phyloP scores from a whole-genome alignment of 2,113 vertebrate genomes.

The Notiomystis cincta region DNA sequence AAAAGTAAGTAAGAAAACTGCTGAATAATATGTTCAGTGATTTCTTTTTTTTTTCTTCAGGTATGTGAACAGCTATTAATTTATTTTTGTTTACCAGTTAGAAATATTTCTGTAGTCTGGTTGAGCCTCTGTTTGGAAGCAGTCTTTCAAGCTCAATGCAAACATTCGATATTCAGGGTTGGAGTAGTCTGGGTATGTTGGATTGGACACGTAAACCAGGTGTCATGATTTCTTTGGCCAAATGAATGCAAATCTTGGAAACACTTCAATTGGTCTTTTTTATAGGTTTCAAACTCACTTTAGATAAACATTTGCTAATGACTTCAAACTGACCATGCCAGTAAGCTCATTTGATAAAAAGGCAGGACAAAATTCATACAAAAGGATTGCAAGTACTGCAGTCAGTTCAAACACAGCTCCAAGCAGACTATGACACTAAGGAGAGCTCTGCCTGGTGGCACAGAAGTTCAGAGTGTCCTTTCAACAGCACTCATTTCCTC shows the following conservation, averaged over 20 bases:
- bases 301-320: neutral
- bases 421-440: neutral
- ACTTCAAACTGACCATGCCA: neutral
- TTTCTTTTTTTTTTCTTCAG: neutral
- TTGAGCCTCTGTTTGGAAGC: neutral
- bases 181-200: neutral
- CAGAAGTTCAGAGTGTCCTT: neutral
- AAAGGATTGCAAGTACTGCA: neutral
- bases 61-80: neutral
- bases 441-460: neutral
- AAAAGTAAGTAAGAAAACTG: neutral
- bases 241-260: neutral
- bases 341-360: constrained; percentile 3
- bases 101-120: neutral
- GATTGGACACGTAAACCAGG: neutral
- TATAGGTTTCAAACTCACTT: neutral
- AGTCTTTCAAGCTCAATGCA: neutral
- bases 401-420: neutral
- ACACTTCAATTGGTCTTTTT: neutral
- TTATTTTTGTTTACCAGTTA: neutral
- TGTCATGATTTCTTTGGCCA: neutral
- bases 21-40: neutral
- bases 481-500: neutral
- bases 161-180: neutral
- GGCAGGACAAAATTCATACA: neutral